These are phyloP conservation scores for Drosophila parabipectinata DNA, from an alignment of 1,140 invertebrate species.

Conservation along the genomic window DNA sequence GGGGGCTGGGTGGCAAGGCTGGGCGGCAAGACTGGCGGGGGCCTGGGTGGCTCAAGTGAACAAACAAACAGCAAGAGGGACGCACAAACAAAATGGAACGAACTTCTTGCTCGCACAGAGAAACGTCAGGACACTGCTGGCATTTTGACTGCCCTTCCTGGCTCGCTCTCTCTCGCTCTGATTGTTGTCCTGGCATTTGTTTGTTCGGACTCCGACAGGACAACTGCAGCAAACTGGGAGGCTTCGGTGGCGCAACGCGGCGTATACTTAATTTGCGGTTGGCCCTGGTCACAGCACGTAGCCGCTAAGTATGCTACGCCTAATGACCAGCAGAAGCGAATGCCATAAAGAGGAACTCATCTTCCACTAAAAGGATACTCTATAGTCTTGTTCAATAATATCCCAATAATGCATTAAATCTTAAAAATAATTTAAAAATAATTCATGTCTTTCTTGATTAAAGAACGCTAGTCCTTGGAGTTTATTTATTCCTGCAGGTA, in stretches of 20 bases:
- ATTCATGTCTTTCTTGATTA: background rate
- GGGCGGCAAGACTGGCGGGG: background rate
- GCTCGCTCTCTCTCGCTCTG: constrained; percentile 2
- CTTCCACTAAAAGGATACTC: background rate
- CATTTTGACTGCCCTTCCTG: constrained; percentile 34
- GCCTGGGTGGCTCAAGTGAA: constrained; percentile 29
- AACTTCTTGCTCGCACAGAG: constrained; percentile 34
- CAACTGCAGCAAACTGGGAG: constrained; percentile 54
- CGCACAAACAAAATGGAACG: constrained; percentile 53
- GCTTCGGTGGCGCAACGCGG: constrained; percentile 38
- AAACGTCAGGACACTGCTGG: constrained; percentile 48
- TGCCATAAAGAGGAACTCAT: constrained; percentile 6
- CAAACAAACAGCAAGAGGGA: constrained; percentile 45
- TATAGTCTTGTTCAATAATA: background rate
- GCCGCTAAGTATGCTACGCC: constrained; percentile 66
- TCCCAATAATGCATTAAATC: background rate
- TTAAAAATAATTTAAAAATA: background rate
- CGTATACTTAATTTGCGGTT: constrained; percentile 73
- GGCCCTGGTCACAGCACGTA: constrained; percentile 67
- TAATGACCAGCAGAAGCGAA: constrained; percentile 55
- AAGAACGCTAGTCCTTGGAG: background rate
- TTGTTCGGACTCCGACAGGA: constrained; percentile 36
- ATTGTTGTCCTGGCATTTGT: constrained; percentile 62
- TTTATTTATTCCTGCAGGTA: too few species aligned
- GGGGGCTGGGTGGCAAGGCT: background rate